Evolutionary conservation across 1,140 invertebrate genomes (phyloP), one percentile per base, ranked within the genome.

Genomic region (Cataglyphis hispanica): DNA sequence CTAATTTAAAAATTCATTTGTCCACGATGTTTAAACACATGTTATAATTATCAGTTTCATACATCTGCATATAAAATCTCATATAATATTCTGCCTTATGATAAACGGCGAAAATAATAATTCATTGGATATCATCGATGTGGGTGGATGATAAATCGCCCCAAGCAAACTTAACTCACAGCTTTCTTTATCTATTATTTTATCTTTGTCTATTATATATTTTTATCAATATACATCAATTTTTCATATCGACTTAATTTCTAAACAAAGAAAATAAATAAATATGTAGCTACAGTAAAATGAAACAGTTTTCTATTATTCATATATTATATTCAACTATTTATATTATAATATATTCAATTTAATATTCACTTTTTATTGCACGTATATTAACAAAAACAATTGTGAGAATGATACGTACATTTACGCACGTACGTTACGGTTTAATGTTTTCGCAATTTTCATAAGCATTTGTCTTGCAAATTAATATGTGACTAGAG

Each of bases 21-120:
- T 60, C 3, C 8, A 60, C 27, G 11, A 13, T 27, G 19, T 76
- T 19, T 53, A 27, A 19, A 64, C 7, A 31, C 8, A 40, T 40
- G 8, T 2, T 27, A 27, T 25, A 64, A 77, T 66, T 50, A 34
- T n/a, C 34, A 56, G 27, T 76, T 61, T 61, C 34, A 37, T 61
- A 25, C 19, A 34, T 50, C 0, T 63, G 19, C 16, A 40, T 10
- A 19, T 3, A 60, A 7, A 60, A 75, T 40, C n/a, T 1, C 19
- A 22, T 37, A 37, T 50, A 50, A 50, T 31, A 34, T 60, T 75
- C 37, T 19, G 27, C 13, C 22, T n/a, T 61, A 16, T 40, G 16
- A 75, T 75, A 61, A 76, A 22, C 37, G 22, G 13, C 13, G 34
- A 72, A 81, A 81, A 70, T 22, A 37, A 53, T 58, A 69, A 81